Base-by-base conservation (phyloP, 2,888 invertebrate genomes). In the Dolichopus griseipennis region DNA sequence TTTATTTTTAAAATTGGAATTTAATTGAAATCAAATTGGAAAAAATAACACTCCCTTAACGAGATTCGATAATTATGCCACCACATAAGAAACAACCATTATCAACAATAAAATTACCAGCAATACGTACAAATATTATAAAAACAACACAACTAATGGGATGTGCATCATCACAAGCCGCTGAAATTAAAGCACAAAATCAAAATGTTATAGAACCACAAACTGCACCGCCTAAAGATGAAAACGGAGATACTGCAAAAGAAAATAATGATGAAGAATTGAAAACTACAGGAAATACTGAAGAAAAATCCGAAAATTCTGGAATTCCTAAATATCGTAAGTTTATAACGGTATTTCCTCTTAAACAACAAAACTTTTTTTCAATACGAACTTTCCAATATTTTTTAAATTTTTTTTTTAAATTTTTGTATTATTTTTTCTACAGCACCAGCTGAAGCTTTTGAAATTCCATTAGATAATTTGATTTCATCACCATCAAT, bases 391-490 rank as follows among this genome's bases (percentile, higher is more conserved):
- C 5, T 34, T 7, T 34, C 34, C 34, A 27, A 41, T 6, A 27
- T 64, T 43, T 9, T 10, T 62, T 22, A 62, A 62, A 62, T 62
- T 21, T 62, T 62, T 62, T 63, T 9, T 43, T 9, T 34, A 9
- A 12, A 63, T 65, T 62, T 66, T 41, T 37, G 5, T 61, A 20
- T 21, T 27, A 2, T 27, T 65, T 65, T 67, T 64, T 61, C 10
- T 34, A 43, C 68, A 79, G 78, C 79, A 68, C 72, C 82, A 82
- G 85, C 86, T 7, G 81, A 87, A 73, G 86, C 87, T 0, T 88
- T 86, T 75, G 86, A 85, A 77, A 85, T 88, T 18, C 85, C 87
- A 0, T 73, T 87, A 52, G 83, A 84, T 72, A 82, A 84, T 61
- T 82, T 82, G 41, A 78, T 76, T 0, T 66, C 66, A 15, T 15